Percentiles rank a stretch among this genome's conserved stretches.
Conservation (phyloP, 2,113 vertebrate genomes). For the Scomber japonicus region DNA sequence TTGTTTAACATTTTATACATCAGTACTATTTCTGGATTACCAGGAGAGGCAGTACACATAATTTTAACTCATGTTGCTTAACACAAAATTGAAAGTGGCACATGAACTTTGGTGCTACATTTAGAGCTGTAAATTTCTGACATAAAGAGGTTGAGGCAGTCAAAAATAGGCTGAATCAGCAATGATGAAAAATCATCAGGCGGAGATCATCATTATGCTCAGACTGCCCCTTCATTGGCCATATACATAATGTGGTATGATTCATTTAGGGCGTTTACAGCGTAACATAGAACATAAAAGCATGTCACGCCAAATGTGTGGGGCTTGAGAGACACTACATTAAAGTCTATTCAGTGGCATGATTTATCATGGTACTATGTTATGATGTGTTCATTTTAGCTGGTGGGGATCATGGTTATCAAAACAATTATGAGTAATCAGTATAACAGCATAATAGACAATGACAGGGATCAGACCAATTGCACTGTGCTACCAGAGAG, state of each 20-base stretch:
- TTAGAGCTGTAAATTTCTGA: background rate
- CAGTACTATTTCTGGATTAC: background rate
- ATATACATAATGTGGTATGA: constrained; percentile 13
- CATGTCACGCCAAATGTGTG: constrained; percentile 2
- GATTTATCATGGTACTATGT: constrained; percentile 9
- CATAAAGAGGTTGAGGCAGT: background rate
- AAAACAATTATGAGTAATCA: background rate
- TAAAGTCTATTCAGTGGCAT: background rate
- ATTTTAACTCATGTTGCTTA: no score
- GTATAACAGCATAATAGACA: background rate
- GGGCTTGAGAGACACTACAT: background rate
- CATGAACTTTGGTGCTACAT: no score
- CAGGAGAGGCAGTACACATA: background rate
- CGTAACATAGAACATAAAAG: constrained; percentile 4
- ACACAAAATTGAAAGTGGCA: background rate
- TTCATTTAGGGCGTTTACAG: constrained; percentile 22
- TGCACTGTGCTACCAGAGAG: constrained; percentile 10
- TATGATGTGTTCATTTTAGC: constrained; percentile 1
- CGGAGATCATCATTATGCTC: background rate
- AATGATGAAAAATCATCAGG: background rate
- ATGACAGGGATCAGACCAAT: background rate
- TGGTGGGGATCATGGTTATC: background rate
- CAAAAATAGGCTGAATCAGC: background rate
- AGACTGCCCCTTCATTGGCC: background rate
- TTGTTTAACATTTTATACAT: constrained; percentile 20